Percentiles rank a stretch among this genome's conserved stretches.
Evolutionary conservation across 2,888 invertebrate genomes (phyloP).

Genomic region (Morpho helenor): DNA sequence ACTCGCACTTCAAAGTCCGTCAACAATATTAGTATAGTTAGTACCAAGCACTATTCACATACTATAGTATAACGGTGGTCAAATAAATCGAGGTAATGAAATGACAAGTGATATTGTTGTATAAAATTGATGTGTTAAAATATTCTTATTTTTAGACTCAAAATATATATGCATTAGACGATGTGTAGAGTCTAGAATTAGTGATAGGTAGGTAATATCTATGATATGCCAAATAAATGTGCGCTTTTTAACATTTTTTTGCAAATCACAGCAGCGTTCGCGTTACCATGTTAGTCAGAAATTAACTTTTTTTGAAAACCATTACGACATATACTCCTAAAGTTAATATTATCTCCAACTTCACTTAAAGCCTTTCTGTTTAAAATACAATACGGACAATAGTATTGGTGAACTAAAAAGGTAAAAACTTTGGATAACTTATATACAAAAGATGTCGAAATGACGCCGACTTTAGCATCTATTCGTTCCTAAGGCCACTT

Average conservation of each 20-base stretch:
- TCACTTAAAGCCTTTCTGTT: too few relatives aligned
- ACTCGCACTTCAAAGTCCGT: slow-evolving; percentile 41
- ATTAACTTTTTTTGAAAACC: background rate
- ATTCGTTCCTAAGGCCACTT: background rate
- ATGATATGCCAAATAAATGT: slow-evolving; percentile 31
- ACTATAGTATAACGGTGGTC: slow-evolving; percentile 21
- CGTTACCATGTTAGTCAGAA: slow-evolving; percentile 12
- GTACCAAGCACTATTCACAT: slow-evolving; percentile 30
- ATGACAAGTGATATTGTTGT: slow-evolving; percentile 49
- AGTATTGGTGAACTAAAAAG: too few relatives aligned
- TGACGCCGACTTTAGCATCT: too few relatives aligned
- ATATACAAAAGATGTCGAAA: too few relatives aligned
- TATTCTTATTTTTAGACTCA: slow-evolving; percentile 63
- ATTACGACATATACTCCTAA: too few relatives aligned
- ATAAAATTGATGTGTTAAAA: slow-evolving; percentile 41
- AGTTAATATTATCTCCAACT: too few relatives aligned
- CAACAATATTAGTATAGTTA: slow-evolving; percentile 44
- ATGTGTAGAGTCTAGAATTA: slow-evolving; percentile 45
- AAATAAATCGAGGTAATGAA: slow-evolving; percentile 38
- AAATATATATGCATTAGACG: slow-evolving; percentile 55
- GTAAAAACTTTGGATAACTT: too few relatives aligned
- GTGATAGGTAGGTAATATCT: slow-evolving; percentile 32
- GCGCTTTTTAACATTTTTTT: slow-evolving; percentile 47
- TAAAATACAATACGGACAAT: too few relatives aligned
- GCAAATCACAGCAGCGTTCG: slow-evolving; percentile 22